Evolutionary conservation across 2,113 vertebrate genomes (phyloP).

Genomic region (Buteo buteo): DNA sequence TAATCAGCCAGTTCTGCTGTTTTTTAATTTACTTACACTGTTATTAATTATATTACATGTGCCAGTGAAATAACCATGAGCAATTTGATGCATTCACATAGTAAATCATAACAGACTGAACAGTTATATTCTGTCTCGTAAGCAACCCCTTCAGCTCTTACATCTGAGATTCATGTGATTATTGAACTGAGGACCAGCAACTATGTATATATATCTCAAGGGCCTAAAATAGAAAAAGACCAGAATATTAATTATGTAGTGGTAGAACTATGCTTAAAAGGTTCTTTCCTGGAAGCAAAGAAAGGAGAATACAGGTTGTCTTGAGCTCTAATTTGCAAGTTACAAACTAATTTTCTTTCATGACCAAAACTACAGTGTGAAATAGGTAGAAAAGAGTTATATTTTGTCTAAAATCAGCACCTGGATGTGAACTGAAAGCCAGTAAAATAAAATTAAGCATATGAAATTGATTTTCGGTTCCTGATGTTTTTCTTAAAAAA

Average conservation of each 20-base stretch:
- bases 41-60: neutral
- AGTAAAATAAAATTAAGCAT: neutral
- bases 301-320: neutral
- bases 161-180: neutral
- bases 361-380: neutral
- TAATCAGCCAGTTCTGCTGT: neutral
- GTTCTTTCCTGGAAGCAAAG: neutral
- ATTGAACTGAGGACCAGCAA: neutral
- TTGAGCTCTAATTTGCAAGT: neutral
- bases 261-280: neutral
- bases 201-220: neutral
- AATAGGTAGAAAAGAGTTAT: neutral
- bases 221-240: neutral
- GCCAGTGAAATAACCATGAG: neutral
- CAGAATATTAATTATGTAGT: neutral
- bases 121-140: neutral
- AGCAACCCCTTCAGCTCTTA: neutral
- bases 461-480: neutral
- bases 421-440: neutral
- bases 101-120: neutral
- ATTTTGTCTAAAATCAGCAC: neutral
- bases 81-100: neutral
- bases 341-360: neutral
- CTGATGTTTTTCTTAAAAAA: neutral
- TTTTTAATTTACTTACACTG: neutral